Evolutionary conservation across 1,140 invertebrate genomes (phyloP).

Genomic region (Orchesella cincta): DNA sequence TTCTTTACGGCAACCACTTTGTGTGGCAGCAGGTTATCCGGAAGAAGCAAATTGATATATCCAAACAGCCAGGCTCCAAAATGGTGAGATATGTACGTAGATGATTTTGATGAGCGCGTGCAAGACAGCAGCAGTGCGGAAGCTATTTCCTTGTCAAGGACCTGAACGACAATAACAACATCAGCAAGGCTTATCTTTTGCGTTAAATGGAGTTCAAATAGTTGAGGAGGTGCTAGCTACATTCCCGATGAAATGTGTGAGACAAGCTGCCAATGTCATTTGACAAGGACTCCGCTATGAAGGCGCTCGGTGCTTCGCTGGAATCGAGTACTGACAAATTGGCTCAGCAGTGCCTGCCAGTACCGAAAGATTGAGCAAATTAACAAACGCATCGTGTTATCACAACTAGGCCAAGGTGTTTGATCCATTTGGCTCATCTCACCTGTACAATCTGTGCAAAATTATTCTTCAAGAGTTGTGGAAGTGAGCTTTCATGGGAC

Average conservation of each 20-base stretch:
- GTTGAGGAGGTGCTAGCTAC: background rate
- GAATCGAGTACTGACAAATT: constrained; percentile 29
- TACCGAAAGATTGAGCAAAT: no score
- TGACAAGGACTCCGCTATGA: background rate
- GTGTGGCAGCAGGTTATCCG: constrained; percentile 26
- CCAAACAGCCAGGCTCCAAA: background rate
- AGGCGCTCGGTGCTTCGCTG: constrained; percentile 42
- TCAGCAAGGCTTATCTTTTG: background rate
- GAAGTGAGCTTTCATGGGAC: constrained; percentile 21
- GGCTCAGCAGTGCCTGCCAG: background rate
- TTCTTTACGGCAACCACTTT: constrained; percentile 7
- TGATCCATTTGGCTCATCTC: constrained; percentile 55
- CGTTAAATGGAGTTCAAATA: background rate
- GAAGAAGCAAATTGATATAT: background rate
- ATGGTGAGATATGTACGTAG: background rate
- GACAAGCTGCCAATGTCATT: background rate
- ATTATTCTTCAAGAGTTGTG: constrained; percentile 55
- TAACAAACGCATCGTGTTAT: constrained; percentile 51
- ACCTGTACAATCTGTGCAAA: constrained; percentile 54
- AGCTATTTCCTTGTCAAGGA: background rate
- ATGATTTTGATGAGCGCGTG: constrained; percentile 25
- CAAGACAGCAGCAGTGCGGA: background rate
- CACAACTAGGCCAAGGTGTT: constrained; percentile 53
- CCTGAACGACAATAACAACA: background rate
- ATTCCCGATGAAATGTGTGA: background rate